phyloP scores from a whole-genome alignment of 2,113 vertebrate species.

The Oryzias woworae region DNA sequence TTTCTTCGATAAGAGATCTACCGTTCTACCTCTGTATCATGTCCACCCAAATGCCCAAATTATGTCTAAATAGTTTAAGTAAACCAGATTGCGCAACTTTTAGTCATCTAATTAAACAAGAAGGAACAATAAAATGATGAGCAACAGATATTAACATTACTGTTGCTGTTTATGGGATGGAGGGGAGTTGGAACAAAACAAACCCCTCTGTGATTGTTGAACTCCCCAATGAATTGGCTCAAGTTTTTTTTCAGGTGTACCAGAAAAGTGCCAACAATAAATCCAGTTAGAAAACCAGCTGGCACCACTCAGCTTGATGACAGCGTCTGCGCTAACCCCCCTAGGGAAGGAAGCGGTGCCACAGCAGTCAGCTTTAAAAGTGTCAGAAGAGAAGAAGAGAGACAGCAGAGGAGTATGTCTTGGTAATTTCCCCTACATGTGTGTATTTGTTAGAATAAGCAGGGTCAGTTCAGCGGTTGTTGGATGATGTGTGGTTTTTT shows the following conservation, averaged over 20 bases:
- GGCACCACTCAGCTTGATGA: conserved; percentile 68
- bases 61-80: too few species aligned
- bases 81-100: too few species aligned
- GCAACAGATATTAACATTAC: too few species aligned
- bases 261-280: conserved; percentile 63
- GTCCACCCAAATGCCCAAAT: too few species aligned
- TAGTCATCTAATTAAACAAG: conserved; percentile 8
- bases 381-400: conserved; percentile 19
- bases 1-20: too few species aligned
- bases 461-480: conserved; percentile 6
- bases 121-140: conserved; percentile 23
- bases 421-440: conserved; percentile 21
- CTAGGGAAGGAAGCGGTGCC: conserved; percentile 25
- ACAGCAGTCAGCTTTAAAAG: conserved; percentile 49
- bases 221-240: conserved; percentile 64
- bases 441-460: conserved; percentile 21
- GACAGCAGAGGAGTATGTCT: conserved; percentile 3
- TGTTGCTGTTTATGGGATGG: conserved; percentile 22
- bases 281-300: conserved; percentile 67
- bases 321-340: conserved; percentile 48
- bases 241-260: conserved; percentile 5
- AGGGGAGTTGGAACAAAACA: conserved; percentile 20
- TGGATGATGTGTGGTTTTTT: conserved; percentile 27
- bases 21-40: too few species aligned
- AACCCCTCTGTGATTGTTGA: conserved; percentile 35